These are phyloP conservation scores for Crambe crambe DNA, from an alignment of 37 sponge, comb jelly and placozoan genomes.

Conservation along the genomic window DNA sequence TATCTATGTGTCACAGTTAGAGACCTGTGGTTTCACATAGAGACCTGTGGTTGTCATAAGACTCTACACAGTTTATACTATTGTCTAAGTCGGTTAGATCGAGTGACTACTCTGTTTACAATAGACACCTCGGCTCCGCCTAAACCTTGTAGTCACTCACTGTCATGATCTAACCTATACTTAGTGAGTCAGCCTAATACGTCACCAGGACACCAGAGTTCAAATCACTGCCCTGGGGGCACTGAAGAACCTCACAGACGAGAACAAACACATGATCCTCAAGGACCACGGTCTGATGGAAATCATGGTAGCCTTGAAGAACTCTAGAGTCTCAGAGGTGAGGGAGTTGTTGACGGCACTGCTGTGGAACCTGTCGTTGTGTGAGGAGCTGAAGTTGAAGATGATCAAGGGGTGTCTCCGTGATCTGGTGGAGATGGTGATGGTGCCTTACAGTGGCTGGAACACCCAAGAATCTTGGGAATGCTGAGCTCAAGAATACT, in stretches of 20 bases:
- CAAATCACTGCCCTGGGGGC: constrained; percentile 80
- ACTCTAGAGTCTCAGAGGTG: constrained; percentile 17
- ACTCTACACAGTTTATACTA: too few species aligned
- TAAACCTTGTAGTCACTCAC: too few species aligned
- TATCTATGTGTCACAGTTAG: too few species aligned
- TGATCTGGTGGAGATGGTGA: constrained; percentile 54
- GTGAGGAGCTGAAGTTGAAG: constrained; percentile 73
- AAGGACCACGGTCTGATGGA: constrained; percentile 67
- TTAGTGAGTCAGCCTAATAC: constrained; percentile 62
- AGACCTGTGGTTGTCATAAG: too few species aligned
- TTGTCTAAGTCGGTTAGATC: too few species aligned
- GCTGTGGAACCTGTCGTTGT: constrained; percentile 93
- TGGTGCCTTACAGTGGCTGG: constrained; percentile 72
- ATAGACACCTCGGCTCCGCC: too few species aligned
- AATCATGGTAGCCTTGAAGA: constrained; percentile 34
- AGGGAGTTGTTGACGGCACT: constrained; percentile 89
- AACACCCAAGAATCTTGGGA: constrained; percentile 40
- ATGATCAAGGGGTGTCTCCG: constrained; percentile 55
- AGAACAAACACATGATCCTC: constrained; percentile 67
- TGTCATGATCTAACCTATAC: too few species aligned
- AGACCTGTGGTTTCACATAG: too few species aligned
- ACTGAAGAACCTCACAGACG: constrained; percentile 88
- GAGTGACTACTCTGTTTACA: too few species aligned
- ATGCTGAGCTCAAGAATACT: constrained; percentile 60
- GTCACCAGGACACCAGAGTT: constrained; percentile 53